These are phyloP conservation scores for Perca schrenkii DNA, from an alignment of 2,113 vertebrate genomes.

Conservation along the genomic window DNA sequence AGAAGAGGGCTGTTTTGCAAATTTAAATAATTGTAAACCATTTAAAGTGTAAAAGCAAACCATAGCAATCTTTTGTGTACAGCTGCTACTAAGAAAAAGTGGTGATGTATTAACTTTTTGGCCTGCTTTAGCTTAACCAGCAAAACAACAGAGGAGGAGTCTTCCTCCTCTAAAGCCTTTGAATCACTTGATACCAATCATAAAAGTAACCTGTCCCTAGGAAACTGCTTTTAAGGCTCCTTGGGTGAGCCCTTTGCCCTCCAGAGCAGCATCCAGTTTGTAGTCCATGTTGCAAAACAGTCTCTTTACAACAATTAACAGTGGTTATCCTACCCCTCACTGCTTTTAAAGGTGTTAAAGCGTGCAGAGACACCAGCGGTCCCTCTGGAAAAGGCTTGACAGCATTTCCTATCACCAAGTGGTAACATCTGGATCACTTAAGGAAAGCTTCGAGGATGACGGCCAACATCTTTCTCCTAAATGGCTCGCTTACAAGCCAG, in stretches of 20 bases:
- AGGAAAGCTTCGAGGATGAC: slow-evolving; percentile 33
- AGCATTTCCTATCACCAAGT: slow-evolving; percentile 44
- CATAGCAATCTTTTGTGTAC: background rate
- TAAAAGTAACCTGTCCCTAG: background rate
- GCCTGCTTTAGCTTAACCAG: background rate
- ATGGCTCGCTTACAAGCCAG: slow-evolving; percentile 14
- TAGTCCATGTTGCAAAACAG: slow-evolving; percentile 33
- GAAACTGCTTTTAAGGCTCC: slow-evolving; percentile 26
- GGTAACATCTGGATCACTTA: slow-evolving; percentile 55
- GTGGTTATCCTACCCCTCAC: slow-evolving; percentile 8
- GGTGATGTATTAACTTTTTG: too few species aligned
- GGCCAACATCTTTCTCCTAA: slow-evolving; percentile 24
- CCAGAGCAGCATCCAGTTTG: slow-evolving; percentile 19
- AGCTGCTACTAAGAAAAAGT: background rate
- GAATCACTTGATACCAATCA: background rate
- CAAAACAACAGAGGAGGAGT: background rate
- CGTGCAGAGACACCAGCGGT: slow-evolving; percentile 45
- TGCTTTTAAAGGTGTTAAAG: slow-evolving; percentile 63
- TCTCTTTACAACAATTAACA: slow-evolving; percentile 50
- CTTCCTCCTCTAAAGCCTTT: background rate
- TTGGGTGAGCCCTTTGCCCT: slow-evolving; percentile 20
- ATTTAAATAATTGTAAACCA: background rate
- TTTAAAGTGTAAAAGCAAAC: background rate
- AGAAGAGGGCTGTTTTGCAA: background rate
- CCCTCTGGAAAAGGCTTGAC: slow-evolving; percentile 49